Conservation (phyloP, 2,797 vertebrate genomes). For the Falco novaeseelandiae region DNA sequence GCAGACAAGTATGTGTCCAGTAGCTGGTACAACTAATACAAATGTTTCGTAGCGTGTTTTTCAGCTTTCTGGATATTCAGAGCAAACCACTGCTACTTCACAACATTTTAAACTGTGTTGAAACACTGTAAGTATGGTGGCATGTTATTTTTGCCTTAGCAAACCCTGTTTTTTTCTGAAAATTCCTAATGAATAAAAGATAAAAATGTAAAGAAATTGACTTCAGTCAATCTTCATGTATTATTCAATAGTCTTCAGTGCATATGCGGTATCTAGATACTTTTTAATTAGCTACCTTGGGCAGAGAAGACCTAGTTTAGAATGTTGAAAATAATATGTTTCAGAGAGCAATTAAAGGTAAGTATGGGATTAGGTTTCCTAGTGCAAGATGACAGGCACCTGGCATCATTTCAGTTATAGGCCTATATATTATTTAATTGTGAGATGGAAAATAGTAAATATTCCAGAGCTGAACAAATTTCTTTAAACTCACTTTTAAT, state of each 20-base stretch:
- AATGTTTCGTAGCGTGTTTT: neutral
- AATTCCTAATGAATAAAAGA: slow-evolving; percentile 69
- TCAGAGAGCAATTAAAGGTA: slow-evolving; percentile 59
- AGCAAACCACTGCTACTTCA: neutral
- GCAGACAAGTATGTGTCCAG: neutral
- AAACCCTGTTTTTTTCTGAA: slow-evolving; percentile 38
- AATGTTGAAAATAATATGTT: slow-evolving; percentile 55
- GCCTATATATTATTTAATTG: slow-evolving; percentile 14
- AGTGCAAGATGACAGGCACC: neutral
- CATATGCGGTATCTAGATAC: neutral
- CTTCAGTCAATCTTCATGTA: slow-evolving; percentile 74
- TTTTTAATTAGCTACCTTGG: slow-evolving; percentile 69
- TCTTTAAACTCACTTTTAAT: neutral
- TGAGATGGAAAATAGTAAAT: neutral
- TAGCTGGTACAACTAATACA: neutral
- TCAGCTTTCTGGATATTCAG: neutral
- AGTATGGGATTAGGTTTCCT: slow-evolving; percentile 16
- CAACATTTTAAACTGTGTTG: neutral
- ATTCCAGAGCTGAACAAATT: neutral
- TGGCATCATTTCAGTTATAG: slow-evolving; percentile 5
- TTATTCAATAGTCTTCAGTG: slow-evolving; percentile 65
- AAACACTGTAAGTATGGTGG: neutral
- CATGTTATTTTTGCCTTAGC: slow-evolving; percentile 22
- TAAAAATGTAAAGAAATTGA: slow-evolving; percentile 70
- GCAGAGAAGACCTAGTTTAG: slow-evolving; percentile 49